Conservation (phyloP, 2,888 invertebrate species). For the Oligia fasciuncula region DNA sequence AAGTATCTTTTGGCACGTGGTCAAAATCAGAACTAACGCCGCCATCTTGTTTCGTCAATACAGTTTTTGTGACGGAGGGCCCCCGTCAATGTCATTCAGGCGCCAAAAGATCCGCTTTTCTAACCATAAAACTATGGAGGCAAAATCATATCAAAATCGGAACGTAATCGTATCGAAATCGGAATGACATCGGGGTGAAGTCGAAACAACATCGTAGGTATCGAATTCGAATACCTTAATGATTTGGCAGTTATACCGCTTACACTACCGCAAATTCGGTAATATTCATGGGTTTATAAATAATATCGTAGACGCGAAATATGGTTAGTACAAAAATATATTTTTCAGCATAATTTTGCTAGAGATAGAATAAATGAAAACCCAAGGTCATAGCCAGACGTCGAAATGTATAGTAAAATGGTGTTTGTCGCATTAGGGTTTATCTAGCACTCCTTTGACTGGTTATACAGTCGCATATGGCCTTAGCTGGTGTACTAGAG, state of each 20-base stretch:
- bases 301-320: conserved; percentile 54
- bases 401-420: conserved; percentile 38
- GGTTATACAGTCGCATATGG: conserved; percentile 32
- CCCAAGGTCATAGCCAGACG: conserved; percentile 24
- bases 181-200: not conserved
- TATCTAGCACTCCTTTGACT: conserved; percentile 15
- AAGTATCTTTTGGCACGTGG: not conserved
- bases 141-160: not conserved
- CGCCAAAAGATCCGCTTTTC: not conserved
- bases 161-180: not conserved
- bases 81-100: not conserved
- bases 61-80: too few relatives aligned
- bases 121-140: not conserved
- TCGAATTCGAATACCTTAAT: not conserved
- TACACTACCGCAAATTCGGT: conserved; percentile 28
- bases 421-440: conserved; percentile 37
- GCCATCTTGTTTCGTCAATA: not conserved
- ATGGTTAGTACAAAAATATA: conserved; percentile 66
- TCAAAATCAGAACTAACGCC: too few relatives aligned
- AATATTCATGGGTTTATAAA: conserved; percentile 20
- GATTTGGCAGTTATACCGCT: conserved; percentile 40
- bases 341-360: conserved; percentile 66
- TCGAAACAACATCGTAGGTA: not conserved
- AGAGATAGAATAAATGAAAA: conserved; percentile 40
- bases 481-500: conserved; percentile 38